phyloP scores from a whole-genome alignment of 2,888 invertebrate species.

The Hyles lineata region DNA sequence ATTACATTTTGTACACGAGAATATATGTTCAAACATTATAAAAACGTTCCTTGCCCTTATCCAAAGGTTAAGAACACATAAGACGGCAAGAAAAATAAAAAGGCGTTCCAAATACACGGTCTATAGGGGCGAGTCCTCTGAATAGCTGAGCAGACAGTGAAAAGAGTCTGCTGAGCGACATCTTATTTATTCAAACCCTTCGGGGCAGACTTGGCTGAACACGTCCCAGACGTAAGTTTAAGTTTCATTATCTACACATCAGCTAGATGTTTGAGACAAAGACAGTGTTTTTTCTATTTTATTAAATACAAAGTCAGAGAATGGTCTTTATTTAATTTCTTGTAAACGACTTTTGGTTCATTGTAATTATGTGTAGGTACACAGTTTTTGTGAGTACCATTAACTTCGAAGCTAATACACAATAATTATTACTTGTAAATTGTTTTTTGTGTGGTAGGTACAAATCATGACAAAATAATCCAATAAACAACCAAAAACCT shows the following conservation, averaged over 20 bases:
- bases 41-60: neutral
- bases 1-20: no score
- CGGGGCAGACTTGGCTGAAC: conserved; percentile 33
- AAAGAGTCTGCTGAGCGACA: conserved; percentile 56
- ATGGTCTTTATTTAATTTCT: neutral
- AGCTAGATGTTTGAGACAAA: neutral
- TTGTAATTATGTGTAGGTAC: no score
- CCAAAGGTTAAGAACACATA: conserved; percentile 3
- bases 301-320: neutral
- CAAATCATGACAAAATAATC: no score
- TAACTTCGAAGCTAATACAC: no score
- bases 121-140: conserved; percentile 50
- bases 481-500: no score
- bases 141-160: conserved; percentile 59
- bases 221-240: neutral
- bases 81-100: conserved; percentile 20
- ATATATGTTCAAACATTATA: no score
- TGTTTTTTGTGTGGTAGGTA: no score
- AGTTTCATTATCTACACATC: neutral
- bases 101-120: conserved; percentile 38
- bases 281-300: neutral
- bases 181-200: conserved; percentile 62
- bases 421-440: no score
- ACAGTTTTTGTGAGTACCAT: no score
- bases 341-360: neutral